Conservation (phyloP, 2,888 invertebrate genomes). For the Galerucella calmariensis region DNA sequence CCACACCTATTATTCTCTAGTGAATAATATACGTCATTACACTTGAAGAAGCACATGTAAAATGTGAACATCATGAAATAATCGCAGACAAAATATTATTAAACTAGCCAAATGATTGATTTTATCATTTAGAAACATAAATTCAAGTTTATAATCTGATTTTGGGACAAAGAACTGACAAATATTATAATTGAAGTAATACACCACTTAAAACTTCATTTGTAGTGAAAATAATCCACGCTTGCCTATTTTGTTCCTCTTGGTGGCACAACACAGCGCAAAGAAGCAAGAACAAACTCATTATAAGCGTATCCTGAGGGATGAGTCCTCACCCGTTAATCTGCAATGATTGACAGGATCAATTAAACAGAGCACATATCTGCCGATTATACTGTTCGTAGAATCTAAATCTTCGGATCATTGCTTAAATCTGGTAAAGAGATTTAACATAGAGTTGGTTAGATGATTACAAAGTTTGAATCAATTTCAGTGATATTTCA, state of each 20-base stretch:
- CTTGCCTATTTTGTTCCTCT: slow-evolving; percentile 6
- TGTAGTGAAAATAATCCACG: not conserved
- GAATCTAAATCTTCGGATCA: slow-evolving; percentile 14
- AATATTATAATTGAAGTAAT: not conserved
- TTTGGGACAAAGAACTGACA: not conserved
- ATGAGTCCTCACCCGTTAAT: slow-evolving; percentile 10
- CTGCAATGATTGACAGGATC: slow-evolving; percentile 17
- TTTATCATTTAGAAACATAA: not conserved
- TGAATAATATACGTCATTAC: no score
- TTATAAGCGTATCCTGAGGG: slow-evolving; percentile 16
- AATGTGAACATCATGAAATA: no score
- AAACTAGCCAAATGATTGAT: not conserved
- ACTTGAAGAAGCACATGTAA: no score
- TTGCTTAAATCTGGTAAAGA: slow-evolving; percentile 8
- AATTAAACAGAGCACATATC: slow-evolving; percentile 13
- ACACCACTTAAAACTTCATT: not conserved
- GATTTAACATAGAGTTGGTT: slow-evolving; percentile 3
- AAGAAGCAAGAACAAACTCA: slow-evolving; percentile 15
- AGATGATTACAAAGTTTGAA: not conserved
- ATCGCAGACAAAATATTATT: not conserved
- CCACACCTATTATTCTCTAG: no score
- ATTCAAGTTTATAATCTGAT: not conserved
- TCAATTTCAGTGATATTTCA: not conserved
- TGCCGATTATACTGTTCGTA: slow-evolving; percentile 11
- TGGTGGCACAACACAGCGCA: slow-evolving; percentile 3